Percentiles rank a stretch among this genome's conserved stretches.
Evolutionary conservation across 2,797 vertebrate species (phyloP).

Genomic region (Oreortyx pictus): DNA sequence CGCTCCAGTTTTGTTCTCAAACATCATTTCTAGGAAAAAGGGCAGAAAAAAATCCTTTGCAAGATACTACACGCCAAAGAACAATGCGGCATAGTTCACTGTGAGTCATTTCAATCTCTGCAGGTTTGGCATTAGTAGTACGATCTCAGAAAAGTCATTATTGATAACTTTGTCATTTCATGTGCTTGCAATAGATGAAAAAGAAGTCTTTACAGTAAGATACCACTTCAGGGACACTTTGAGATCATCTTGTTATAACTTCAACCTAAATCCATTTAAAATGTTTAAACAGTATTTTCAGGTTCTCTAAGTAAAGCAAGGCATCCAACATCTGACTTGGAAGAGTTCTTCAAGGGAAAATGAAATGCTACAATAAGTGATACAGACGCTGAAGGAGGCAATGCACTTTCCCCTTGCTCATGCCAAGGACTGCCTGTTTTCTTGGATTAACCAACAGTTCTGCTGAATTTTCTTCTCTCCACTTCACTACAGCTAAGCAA

Average conservation of each 20-base stretch:
- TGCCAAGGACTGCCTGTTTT: background rate
- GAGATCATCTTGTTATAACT: background rate
- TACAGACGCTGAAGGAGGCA: background rate
- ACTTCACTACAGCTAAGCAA: background rate
- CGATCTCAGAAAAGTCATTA: slow-evolving; percentile 16
- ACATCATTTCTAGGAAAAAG: slow-evolving; percentile 57
- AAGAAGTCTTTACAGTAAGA: slow-evolving; percentile 11
- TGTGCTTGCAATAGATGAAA: slow-evolving; percentile 3
- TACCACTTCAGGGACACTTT: background rate
- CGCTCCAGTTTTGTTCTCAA: slow-evolving; percentile 38
- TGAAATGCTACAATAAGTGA: background rate
- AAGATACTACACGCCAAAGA: slow-evolving; percentile 17
- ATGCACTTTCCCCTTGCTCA: background rate
- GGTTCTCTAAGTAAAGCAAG: background rate
- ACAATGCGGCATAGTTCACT: slow-evolving; percentile 45
- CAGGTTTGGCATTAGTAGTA: slow-evolving; percentile 21
- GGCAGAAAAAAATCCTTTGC: background rate
- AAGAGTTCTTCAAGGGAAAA: background rate
- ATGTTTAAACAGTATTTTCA: background rate
- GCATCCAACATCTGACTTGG: background rate
- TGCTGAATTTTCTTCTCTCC: background rate
- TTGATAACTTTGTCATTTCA: slow-evolving; percentile 15
- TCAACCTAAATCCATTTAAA: background rate
- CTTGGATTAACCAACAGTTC: background rate
- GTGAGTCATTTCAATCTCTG: background rate